Percentiles rank a stretch among this genome's conserved stretches.
Conservation (phyloP, 2,888 invertebrate genomes). For the Limnephilus marmoratus region DNA sequence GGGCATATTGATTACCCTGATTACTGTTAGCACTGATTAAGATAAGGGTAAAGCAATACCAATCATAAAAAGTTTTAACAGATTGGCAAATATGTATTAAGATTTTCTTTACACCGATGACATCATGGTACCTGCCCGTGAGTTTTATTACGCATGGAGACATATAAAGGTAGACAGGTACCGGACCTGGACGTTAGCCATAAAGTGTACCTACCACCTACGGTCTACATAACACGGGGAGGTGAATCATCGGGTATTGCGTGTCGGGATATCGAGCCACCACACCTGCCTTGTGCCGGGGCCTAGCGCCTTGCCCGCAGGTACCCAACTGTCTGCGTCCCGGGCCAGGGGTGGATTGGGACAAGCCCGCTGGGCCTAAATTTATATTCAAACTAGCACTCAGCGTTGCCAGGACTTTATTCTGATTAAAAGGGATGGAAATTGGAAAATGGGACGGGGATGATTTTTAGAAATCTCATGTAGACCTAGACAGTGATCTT, state of each 20-base stretch:
- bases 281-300: background rate
- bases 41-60: background rate
- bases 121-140: background rate
- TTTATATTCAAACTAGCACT: no score
- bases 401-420: no score
- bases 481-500: no score
- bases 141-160: background rate
- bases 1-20: background rate
- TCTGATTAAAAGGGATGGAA: no score
- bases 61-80: background rate
- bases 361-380: no score
- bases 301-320: background rate
- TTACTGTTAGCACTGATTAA: background rate
- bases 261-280: background rate
- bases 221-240: background rate
- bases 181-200: background rate
- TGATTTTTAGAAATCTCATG: no score
- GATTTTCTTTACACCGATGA: background rate
- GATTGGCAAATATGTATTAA: background rate
- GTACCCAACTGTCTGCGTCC: background rate
- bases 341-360: background rate
- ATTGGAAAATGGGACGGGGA: no score
- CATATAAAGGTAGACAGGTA: background rate
- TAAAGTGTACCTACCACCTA: background rate
- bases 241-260: background rate